Evolutionary conservation across 2,797 vertebrate species (phyloP).

Genomic region (Xiphorhynchus erythropygius): DNA sequence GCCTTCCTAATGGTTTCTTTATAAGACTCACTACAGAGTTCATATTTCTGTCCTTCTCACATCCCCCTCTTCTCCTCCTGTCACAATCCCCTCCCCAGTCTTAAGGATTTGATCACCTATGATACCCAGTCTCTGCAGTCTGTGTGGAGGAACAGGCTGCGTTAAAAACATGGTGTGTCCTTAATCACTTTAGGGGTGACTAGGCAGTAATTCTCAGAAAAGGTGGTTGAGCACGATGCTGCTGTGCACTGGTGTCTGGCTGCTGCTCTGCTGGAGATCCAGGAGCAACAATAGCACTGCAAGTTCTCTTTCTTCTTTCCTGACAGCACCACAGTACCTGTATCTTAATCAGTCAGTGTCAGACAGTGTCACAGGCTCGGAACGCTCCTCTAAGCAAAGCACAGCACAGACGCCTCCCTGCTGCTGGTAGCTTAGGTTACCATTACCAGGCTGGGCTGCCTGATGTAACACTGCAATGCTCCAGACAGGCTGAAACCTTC

Average conservation of each 20-base stretch:
- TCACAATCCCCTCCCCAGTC: neutral
- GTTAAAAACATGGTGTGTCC: neutral
- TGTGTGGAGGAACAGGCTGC: neutral
- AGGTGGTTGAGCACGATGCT: conserved; percentile 8
- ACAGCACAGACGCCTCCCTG: conserved; percentile 34
- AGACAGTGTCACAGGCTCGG: conserved; percentile 49
- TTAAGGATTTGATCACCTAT: neutral
- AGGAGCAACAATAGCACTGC: neutral
- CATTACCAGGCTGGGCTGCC: conserved; percentile 2
- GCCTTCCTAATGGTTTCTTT: neutral
- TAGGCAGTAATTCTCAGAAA: conserved; percentile 21
- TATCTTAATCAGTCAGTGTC: conserved; percentile 56
- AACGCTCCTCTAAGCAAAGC: conserved; percentile 14
- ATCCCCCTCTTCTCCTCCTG: neutral
- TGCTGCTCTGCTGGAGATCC: conserved; percentile 46
- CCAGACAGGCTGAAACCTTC: neutral
- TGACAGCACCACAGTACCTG: conserved; percentile 38
- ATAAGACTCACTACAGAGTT: neutral
- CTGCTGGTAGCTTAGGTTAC: conserved; percentile 60
- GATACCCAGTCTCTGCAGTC: neutral
- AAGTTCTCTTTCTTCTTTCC: conserved; percentile 38
- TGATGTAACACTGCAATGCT: neutral
- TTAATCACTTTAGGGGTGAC: neutral
- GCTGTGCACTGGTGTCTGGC: conserved; percentile 4
- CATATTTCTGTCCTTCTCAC: neutral